Conservation (phyloP, 2,113 vertebrate genomes). For the Rattus norvegicus region DNA sequence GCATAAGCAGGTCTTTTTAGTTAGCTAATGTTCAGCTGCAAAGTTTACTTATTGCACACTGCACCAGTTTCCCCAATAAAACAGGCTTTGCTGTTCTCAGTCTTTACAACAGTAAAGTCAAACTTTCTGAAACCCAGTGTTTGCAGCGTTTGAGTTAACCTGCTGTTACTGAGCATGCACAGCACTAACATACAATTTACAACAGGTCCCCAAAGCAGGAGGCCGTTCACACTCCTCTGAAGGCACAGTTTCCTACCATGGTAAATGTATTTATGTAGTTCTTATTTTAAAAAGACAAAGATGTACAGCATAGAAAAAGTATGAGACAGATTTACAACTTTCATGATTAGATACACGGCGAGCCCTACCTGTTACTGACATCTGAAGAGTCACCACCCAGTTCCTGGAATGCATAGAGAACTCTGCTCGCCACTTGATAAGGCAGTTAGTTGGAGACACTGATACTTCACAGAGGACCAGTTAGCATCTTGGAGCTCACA, state of each 20-base stretch:
- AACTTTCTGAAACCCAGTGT: constrained; percentile 61
- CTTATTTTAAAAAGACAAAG: constrained; percentile 84
- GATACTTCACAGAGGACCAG: constrained; percentile 73
- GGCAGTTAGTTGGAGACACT: constrained; percentile 60
- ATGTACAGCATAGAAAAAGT: constrained; percentile 86
- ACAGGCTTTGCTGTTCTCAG: constrained; percentile 32
- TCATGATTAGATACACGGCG: constrained; percentile 72
- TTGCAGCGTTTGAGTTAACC: constrained; percentile 47
- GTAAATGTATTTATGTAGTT: constrained; percentile 83
- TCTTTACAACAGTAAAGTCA: constrained; percentile 61
- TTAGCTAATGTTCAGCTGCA: constrained; percentile 73
- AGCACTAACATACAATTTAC: constrained; percentile 52
- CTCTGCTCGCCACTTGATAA: constrained; percentile 62
- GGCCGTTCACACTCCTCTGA: constrained; percentile 80
- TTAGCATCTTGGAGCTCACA: constrained; percentile 56
- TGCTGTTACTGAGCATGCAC: constrained; percentile 59
- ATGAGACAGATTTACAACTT: constrained; percentile 81
- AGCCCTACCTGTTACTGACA: constrained; percentile 64
- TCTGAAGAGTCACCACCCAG: constrained; percentile 64
- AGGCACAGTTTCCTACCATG: constrained; percentile 85
- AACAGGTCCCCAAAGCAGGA: constrained; percentile 61
- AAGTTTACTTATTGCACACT: constrained; percentile 86
- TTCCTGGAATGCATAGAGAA: constrained; percentile 55
- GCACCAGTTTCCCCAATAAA: constrained; percentile 73
- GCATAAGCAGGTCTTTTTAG: constrained; percentile 42